phyloP scores from a whole-genome alignment of 2,888 invertebrate genomes.

The Amiota minor region DNA sequence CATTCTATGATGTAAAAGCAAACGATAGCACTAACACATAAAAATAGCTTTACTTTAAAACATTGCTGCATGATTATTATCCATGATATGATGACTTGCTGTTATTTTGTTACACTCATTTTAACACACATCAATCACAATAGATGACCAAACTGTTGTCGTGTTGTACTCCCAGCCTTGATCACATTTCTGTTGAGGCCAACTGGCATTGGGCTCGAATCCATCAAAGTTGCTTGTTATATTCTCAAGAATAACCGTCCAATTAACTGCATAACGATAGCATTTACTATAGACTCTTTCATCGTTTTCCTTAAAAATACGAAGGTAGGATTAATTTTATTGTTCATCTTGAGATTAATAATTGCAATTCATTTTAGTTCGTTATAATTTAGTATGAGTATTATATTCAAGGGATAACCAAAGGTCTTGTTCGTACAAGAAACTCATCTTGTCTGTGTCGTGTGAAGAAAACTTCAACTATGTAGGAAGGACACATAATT shows the following conservation, averaged over 20 bases:
- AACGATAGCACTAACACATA: neutral
- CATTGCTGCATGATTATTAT: conserved; percentile 40
- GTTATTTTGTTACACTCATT: conserved; percentile 26
- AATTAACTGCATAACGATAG: conserved; percentile 82
- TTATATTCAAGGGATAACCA: too few species aligned
- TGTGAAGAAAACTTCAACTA: too few species aligned
- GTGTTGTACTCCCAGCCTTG: conserved; percentile 88
- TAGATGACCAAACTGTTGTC: conserved; percentile 81
- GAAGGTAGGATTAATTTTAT: too few species aligned
- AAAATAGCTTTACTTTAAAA: conserved; percentile 1
- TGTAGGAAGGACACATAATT: too few species aligned
- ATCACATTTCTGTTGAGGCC: conserved; percentile 80
- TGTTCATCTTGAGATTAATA: too few species aligned
- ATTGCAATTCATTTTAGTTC: too few species aligned
- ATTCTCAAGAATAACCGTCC: conserved; percentile 76
- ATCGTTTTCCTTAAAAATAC: conserved; percentile 58
- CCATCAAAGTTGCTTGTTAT: conserved; percentile 58
- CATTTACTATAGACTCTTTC: conserved; percentile 80
- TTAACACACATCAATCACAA: conserved; percentile 85
- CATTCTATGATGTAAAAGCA: neutral
- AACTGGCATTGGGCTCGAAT: conserved; percentile 75
- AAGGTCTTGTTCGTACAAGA: too few species aligned
- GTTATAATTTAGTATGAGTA: too few species aligned
- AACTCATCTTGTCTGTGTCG: too few species aligned
- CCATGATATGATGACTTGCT: conserved; percentile 24